Evolutionary conservation across 1,140 invertebrate genomes (phyloP), one percentile per base, ranked within the genome.

Genomic region (Telenomus remus): DNA sequence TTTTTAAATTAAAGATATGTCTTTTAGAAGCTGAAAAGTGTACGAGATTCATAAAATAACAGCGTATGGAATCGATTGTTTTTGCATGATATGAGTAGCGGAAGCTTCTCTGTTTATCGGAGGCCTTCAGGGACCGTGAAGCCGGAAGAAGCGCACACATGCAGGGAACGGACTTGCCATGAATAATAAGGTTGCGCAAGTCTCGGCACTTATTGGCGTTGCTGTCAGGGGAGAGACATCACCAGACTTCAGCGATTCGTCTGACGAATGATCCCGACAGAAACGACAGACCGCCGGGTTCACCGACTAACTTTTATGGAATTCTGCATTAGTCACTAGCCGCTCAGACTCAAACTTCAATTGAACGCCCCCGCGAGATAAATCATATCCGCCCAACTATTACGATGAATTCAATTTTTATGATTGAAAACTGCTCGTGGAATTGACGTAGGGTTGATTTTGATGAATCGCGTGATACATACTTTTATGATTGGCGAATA

Each of bases 41-140:
- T 27, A 27, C 6, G 19, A 27, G 6, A 27, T 27, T 27, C 19
- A 39, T 39, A 39, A 39, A 39, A 39, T 39, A 39, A 61, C 33
- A 71, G 48, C 33, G 50, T 56, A 61, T 48, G 46, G 39, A 47
- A 55, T 48, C 54, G 60, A 63, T 76, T 70, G 73, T 70, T 70
- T 55, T 39, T 55, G 46, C 42, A 66, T 65, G 59, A 76, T 57
- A 59, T 46, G 51, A 57, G 44, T 14, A 68, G 33, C 37, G 57
- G 63, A 76, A 51, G 63, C 68, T n/a, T n/a, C n/a, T n/a, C n/a
- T 76, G 66, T 76, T 76, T 71, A 71, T 71, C 74, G 61, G 37
- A 35, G 34, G 74, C 43, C 74, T 71, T 71, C 34, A 48, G 74
- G 68, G 74, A 76, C 74, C 47, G 66, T 76, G 71, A 76, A 76